phyloP scores from a whole-genome alignment of 2,797 vertebrate genomes.

The Chiroxiphia lanceolata region DNA sequence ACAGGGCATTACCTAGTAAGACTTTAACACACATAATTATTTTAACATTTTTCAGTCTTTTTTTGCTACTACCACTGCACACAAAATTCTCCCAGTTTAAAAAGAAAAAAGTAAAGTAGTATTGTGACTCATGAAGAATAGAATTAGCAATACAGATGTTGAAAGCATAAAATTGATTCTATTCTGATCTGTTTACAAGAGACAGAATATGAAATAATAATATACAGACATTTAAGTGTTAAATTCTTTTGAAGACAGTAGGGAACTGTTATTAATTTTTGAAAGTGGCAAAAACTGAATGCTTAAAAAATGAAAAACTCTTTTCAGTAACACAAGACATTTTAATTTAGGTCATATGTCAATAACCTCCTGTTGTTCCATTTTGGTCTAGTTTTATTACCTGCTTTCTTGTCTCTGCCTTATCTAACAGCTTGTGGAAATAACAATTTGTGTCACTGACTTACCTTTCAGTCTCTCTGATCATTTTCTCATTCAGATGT shows the following conservation, averaged over 20 bases:
- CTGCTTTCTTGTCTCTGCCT: neutral
- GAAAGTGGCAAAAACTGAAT: neutral
- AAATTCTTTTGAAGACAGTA: neutral
- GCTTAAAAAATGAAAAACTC: neutral
- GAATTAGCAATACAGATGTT: neutral
- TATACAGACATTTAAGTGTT: neutral
- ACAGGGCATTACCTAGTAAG: neutral
- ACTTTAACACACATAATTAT: neutral
- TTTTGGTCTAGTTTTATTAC: neutral
- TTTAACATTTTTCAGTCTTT: neutral
- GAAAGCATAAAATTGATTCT: neutral
- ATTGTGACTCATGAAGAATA: neutral
- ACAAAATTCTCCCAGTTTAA: neutral
- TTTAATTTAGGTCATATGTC: slow-evolving; percentile 11
- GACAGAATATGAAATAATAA: neutral
- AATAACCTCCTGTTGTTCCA: neutral
- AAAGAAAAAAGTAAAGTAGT: neutral
- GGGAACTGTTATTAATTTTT: neutral
- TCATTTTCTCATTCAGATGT: neutral
- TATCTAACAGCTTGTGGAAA: slow-evolving; percentile 1
- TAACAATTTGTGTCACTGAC: neutral
- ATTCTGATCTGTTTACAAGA: neutral
- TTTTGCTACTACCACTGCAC: neutral
- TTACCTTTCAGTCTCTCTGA: neutral
- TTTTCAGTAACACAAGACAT: neutral